These are phyloP conservation scores for Luscinia luscinia DNA, from an alignment of 2,797 vertebrate genomes.

Conservation along the genomic window DNA sequence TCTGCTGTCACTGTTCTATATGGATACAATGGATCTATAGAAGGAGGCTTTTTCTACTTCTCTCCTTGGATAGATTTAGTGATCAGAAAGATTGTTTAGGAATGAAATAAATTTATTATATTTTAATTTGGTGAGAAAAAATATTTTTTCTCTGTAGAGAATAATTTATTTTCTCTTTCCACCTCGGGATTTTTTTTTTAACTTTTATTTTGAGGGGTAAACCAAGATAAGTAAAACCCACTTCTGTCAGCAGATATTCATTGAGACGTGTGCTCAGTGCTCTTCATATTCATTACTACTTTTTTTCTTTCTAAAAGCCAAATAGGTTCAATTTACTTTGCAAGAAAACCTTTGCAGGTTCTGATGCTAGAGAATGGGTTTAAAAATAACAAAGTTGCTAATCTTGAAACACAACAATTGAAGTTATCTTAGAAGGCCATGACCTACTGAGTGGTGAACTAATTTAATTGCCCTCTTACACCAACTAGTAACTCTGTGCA, in stretches of 20 bases:
- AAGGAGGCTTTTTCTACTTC: background rate
- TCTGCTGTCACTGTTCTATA: background rate
- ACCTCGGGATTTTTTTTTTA: background rate
- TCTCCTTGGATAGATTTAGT: background rate
- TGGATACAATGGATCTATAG: background rate
- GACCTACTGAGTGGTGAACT: background rate
- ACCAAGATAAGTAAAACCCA: background rate
- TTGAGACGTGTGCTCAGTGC: background rate
- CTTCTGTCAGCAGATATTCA: background rate
- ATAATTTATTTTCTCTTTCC: background rate
- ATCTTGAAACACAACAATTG: background rate
- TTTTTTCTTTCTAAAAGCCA: background rate
- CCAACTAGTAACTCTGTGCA: background rate
- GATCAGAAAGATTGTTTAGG: background rate
- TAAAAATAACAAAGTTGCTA: background rate
- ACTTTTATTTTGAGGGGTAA: accelerated
- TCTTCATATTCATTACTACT: background rate
- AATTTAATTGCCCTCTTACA: background rate
- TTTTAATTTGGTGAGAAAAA: background rate
- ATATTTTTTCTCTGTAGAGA: background rate
- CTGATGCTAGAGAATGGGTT: background rate
- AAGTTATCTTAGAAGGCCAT: background rate
- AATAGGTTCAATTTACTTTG: background rate
- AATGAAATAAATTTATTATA: background rate
- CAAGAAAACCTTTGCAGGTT: background rate